Base-by-base conservation (phyloP, 1,140 invertebrate genomes). In the Hyles vespertilio region DNA sequence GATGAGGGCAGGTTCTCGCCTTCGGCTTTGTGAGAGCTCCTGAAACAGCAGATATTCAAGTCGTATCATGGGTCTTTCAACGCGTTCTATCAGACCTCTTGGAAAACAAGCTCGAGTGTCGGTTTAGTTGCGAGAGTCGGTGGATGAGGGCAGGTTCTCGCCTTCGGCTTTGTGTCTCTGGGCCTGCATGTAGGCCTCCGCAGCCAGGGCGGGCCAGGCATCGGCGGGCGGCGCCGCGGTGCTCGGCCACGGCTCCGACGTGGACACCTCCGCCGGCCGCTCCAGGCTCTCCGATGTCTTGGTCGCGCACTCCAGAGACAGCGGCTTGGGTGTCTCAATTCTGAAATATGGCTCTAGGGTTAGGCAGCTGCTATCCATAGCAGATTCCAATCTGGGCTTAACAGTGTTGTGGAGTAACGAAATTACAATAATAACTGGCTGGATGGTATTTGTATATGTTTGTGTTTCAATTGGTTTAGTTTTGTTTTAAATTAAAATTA, bases 1-100 rank as follows among this genome's bases (percentile, higher is more conserved):
- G 88, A 89, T 5, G 88, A 88, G 1, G 88, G 88, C 56, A 85
- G 60, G 61, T 84, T 87, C 65, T 89, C 88, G 8, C 84, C 84
- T 11, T 89, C 86, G 48, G 84, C 59, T 70, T 87, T 89, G 67
- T 84, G 82, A 22, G 22, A 22, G 22, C 22, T 22, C 22, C 22
- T 22, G 2, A 22, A 22, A 22, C 22, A 22, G 22, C 22, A 22
- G 22, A 22, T 22, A 22, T n/a, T n/a, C n/a, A n/a, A n/a, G n/a
- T n/a, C n/a, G n/a, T 22, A 22, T 22, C 22, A 22, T 22, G 22
- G 22, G 22, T 22, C 22, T 22, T 22, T 22, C 22, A 22, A 22
- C 22, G 22, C 22, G 22, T 22, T 22, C 22, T 22, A 22, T 22
- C 22, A 22, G 22, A 22, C 22, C 22, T 22, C 22, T 22, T 22